A percentile compares a stretch with the other conserved stretches of the same genome.
phyloP scores from a whole-genome alignment of 2,113 vertebrate genomes.

The Phyllopteryx taeniolatus region DNA sequence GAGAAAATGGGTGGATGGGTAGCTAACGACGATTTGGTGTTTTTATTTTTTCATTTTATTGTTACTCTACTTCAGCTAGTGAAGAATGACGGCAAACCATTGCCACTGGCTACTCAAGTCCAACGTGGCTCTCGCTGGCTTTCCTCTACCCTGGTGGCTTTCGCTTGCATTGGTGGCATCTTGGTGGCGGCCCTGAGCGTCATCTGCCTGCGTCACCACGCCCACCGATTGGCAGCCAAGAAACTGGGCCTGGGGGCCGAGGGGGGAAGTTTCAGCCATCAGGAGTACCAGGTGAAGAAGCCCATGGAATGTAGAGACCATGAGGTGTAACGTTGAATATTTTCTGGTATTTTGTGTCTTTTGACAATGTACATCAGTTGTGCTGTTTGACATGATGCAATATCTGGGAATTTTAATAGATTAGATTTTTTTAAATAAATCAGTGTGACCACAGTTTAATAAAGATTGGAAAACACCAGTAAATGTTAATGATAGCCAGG shows the following conservation, averaged over 20 bases:
- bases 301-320: not conserved
- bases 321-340: not conserved
- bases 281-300: slow-evolving; percentile 88
- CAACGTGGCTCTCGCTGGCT: slow-evolving; percentile 75
- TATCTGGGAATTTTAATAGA: too few species aligned
- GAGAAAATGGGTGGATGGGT: too few species aligned
- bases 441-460: too few species aligned
- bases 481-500: too few species aligned
- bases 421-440: too few species aligned
- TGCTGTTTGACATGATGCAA: too few species aligned
- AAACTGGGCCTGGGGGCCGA: slow-evolving; percentile 88
- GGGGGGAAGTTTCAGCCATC: slow-evolving; percentile 83
- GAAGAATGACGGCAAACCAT: slow-evolving; percentile 68
- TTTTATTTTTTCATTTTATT: not conserved
- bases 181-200: slow-evolving; percentile 80
- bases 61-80: slow-evolving; percentile 20
- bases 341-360: not conserved
- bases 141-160: slow-evolving; percentile 82
- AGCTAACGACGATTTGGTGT: not conserved
- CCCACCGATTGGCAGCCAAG: slow-evolving; percentile 82
- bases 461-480: too few species aligned
- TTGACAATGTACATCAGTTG: too few species aligned
- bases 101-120: slow-evolving; percentile 69
- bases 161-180: slow-evolving; percentile 83
- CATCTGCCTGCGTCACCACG: slow-evolving; percentile 84